These are phyloP conservation scores for Drosophila suzukii DNA, from an alignment of 1,140 invertebrate species.

Conservation along the genomic window DNA sequence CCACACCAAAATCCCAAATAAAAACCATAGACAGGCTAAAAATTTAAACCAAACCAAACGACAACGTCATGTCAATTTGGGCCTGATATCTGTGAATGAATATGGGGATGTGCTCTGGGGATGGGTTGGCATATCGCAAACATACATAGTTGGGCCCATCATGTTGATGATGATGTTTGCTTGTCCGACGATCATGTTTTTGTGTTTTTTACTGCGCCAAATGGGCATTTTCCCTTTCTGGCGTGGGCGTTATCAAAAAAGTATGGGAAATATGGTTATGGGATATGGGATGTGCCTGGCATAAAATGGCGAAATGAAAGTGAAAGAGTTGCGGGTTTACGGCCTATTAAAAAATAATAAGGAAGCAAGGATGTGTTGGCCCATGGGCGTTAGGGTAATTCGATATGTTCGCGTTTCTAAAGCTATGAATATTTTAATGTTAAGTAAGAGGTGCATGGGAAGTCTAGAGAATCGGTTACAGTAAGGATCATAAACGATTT, in stretches of 20 bases:
- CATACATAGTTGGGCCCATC: conserved; percentile 4
- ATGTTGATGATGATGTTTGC: conserved; percentile 45
- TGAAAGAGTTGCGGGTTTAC: conserved; percentile 46
- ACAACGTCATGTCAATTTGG: conserved; percentile 54
- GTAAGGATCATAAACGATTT: neutral
- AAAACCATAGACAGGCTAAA: conserved; percentile 18
- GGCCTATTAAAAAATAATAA: conserved; percentile 51
- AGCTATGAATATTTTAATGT: neutral
- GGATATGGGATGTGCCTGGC: conserved; percentile 21
- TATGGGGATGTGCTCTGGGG: conserved; percentile 15
- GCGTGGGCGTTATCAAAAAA: conserved; percentile 47
- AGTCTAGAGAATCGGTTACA: conserved; percentile 14
- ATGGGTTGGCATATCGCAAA: conserved; percentile 6
- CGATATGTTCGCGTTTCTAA: conserved; percentile 24
- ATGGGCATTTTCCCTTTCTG: conserved; percentile 26
- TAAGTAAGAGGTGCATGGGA: conserved; percentile 1
- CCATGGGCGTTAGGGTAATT: conserved; percentile 25
- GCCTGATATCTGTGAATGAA: conserved; percentile 26
- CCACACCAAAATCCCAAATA: conserved; percentile 27
- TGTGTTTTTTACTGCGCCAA: conserved; percentile 8
- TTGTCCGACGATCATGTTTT: conserved; percentile 35
- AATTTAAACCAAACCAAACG: conserved; percentile 58
- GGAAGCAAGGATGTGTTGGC: conserved; percentile 36
- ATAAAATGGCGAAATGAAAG: conserved; percentile 35
- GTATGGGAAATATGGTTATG: conserved; percentile 31